These are phyloP conservation scores for Brachionus koreanus DNA, from an alignment of 1,140 invertebrate species.

Conservation along the genomic window DNA sequence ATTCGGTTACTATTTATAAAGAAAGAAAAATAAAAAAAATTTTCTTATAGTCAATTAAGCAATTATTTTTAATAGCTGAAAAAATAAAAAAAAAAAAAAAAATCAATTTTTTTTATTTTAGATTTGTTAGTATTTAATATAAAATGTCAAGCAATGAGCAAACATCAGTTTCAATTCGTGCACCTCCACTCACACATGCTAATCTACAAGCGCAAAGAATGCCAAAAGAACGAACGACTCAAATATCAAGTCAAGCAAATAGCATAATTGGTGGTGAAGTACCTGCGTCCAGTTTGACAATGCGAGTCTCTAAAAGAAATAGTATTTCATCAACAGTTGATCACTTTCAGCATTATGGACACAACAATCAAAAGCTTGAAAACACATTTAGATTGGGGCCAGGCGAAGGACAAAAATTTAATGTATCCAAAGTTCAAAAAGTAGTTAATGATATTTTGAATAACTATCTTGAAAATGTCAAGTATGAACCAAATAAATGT, in stretches of 20 bases:
- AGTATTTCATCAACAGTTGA: slow-evolving; percentile 21
- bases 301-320: slow-evolving; percentile 12
- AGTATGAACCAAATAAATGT: slow-evolving; percentile 47
- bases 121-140: background rate
- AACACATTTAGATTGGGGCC: slow-evolving; percentile 49
- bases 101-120: background rate
- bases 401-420: slow-evolving; percentile 46
- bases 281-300: background rate
- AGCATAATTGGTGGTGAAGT: slow-evolving; percentile 13
- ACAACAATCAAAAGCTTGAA: slow-evolving; percentile 42
- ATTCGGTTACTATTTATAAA: background rate
- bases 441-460: slow-evolving; percentile 48
- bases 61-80: background rate
- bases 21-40: background rate
- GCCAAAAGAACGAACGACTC: background rate
- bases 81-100: background rate
- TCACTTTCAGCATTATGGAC: background rate
- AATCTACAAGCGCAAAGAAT: slow-evolving; percentile 8
- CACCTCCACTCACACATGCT: background rate
- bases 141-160: slow-evolving; percentile 7
- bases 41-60: background rate
- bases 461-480: slow-evolving; percentile 45
- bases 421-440: slow-evolving; percentile 46
- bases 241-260: slow-evolving; percentile 23
- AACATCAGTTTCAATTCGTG: background rate